Evolutionary conservation across 1,140 invertebrate genomes (phyloP), one percentile per base, ranked within the genome.

Genomic region (Tetramorium simillimum): DNA sequence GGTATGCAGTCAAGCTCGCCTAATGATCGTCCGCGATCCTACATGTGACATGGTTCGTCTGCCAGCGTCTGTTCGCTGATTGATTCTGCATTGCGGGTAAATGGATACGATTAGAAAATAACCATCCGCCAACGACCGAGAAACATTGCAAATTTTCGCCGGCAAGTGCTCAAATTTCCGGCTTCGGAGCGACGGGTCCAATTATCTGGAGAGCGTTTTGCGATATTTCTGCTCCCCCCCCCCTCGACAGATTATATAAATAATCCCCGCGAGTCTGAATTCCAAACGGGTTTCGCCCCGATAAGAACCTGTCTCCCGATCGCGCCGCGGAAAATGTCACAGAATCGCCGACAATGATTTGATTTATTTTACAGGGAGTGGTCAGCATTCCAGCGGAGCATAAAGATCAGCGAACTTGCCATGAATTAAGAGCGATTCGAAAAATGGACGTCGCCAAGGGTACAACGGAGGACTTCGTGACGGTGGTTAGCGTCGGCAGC

Each of bases 401-500:
- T 87, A 91, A 92, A 88, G 86, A 92, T 75, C 80, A 56, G 43
- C 63, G 75, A 16, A n/a, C 65, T 21, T 53, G 81, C 53, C 76
- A 92, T 91, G 90, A 88, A 88, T 89, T 89, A 67, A 81, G 49
- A 49, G 16, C 89, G 37, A 65, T 40, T 37, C 40, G 62, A 75
- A 86, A 91, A 92, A 93, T 92, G 91, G 91, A 93, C 56, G 67
- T 90, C 60, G 82, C 88, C 53, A 92, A 92, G 78, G 89, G 87
- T 69, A 90, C 90, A 82, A 81, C 84, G 43, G 95, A 94, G 67
- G 96, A 97, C 63, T 97, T 97, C 89, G 96, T 97, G 62, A 97
- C 97, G 28, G 97, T 97, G n/a, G 96, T 97, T 51, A 96, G 96
- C 81, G 96, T 97, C n/a, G 96, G 96, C 82, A 91, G 90, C 24